Evolutionary conservation across 2,113 vertebrate genomes (phyloP).

Genomic region (Hemicordylus capensis): DNA sequence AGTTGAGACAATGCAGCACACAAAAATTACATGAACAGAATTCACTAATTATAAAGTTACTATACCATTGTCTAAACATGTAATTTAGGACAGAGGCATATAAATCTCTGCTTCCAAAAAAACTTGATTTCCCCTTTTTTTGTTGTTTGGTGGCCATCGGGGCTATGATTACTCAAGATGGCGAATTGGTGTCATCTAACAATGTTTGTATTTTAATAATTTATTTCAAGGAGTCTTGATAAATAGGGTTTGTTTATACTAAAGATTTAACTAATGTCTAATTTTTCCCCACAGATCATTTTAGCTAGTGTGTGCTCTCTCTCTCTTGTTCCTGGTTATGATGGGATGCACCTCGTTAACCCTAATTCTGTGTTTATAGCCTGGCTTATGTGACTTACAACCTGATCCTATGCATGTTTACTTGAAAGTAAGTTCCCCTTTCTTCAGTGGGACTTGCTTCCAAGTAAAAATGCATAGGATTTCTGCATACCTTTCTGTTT

Average conservation of each 20-base stretch:
- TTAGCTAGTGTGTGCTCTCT: neutral
- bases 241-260: neutral
- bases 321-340: neutral
- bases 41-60: neutral
- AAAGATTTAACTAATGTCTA: neutral
- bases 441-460: neutral
- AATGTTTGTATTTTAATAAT: neutral
- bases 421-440: slow-evolving; percentile 6
- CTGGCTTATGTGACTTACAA: neutral
- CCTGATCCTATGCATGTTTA: neutral
- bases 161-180: neutral
- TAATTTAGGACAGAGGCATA: neutral
- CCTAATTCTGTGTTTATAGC: neutral
- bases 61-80: neutral
- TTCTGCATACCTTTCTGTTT: neutral
- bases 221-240: neutral
- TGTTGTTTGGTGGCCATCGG: neutral
- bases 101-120: neutral
- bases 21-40: neutral
- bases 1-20: neutral
- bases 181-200: neutral
- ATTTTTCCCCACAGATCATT: neutral
- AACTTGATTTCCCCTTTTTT: neutral
- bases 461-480: neutral
- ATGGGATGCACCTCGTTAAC: neutral